Percentiles rank a stretch among this genome's conserved stretches.
Conservation (phyloP, 2,113 vertebrate genomes). For the Dromaius novaehollandiae region DNA sequence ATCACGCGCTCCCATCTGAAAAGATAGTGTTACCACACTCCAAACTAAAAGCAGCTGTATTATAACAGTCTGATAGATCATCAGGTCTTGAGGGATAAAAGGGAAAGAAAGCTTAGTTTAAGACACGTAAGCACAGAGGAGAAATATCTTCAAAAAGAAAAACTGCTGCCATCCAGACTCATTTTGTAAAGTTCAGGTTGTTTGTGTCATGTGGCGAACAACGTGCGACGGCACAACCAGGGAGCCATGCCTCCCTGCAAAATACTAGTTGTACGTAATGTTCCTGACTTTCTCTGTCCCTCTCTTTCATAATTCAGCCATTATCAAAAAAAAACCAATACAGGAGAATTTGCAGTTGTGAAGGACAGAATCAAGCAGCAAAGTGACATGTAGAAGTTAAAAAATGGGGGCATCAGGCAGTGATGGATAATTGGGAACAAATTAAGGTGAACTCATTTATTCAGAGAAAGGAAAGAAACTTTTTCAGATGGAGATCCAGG, state of each 20-base stretch:
- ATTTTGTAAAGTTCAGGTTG: not conserved
- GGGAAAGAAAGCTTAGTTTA: not conserved
- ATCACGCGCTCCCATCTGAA: not conserved
- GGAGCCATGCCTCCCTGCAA: not conserved
- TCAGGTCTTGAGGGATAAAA: not conserved
- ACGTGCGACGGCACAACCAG: not conserved
- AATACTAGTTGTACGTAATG: not conserved
- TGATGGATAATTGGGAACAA: not conserved
- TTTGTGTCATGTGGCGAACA: not conserved
- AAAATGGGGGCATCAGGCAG: not conserved
- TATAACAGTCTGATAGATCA: not conserved
- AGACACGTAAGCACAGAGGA: too few relatives aligned
- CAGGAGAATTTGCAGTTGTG: not conserved
- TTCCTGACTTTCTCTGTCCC: not conserved
- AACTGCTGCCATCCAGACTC: not conserved
- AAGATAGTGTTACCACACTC: not conserved
- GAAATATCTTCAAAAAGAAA: not conserved
- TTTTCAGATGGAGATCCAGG: not conserved
- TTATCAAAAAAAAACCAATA: not conserved
- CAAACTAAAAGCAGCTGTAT: not conserved
- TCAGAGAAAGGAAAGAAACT: not conserved
- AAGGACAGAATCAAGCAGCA: not conserved
- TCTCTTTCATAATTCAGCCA: not conserved
- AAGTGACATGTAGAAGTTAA: not conserved
- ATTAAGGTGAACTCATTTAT: not conserved